phyloP scores from a whole-genome alignment of 2,888 invertebrate species.

The Torymus aiolomorphi region DNA sequence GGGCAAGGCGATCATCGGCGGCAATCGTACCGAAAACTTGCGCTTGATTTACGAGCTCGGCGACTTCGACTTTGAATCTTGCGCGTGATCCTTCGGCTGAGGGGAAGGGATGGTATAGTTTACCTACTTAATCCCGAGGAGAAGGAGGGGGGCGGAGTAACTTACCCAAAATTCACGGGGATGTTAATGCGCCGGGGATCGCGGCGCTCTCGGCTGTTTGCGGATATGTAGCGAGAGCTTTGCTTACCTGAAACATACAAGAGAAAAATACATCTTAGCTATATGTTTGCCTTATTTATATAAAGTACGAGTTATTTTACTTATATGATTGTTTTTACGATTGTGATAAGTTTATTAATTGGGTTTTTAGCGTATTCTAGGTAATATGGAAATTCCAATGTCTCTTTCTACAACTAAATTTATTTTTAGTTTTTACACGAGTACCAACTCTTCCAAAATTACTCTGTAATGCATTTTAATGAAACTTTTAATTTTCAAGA shows the following conservation, averaged over 20 bases:
- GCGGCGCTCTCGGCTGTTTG: background rate
- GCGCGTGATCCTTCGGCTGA: slow-evolving; percentile 7
- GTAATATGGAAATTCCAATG: no score
- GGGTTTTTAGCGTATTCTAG: no score
- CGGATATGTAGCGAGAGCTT: background rate
- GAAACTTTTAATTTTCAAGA: no score
- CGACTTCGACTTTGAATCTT: slow-evolving; percentile 19
- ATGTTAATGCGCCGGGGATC: slow-evolving; percentile 27
- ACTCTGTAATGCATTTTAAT: no score
- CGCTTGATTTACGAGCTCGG: slow-evolving; percentile 48
- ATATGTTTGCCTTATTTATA: no score
- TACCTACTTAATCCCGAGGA: slow-evolving; percentile 28
- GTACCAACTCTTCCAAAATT: no score
- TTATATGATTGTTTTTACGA: no score
- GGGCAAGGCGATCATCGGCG: slow-evolving; percentile 46
- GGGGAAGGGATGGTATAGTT: background rate
- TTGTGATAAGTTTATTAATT: background rate
- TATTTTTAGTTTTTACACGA: no score
- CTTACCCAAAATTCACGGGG: slow-evolving; percentile 41
- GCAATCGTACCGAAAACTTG: slow-evolving; percentile 32
- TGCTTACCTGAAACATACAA: slow-evolving; percentile 49
- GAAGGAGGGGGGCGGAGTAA: slow-evolving; percentile 6
- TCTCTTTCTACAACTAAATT: no score
- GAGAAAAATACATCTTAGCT: background rate
- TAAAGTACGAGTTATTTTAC: no score